Evolutionary conservation across 2,113 vertebrate species (phyloP).

Genomic region (Promerops cafer): DNA sequence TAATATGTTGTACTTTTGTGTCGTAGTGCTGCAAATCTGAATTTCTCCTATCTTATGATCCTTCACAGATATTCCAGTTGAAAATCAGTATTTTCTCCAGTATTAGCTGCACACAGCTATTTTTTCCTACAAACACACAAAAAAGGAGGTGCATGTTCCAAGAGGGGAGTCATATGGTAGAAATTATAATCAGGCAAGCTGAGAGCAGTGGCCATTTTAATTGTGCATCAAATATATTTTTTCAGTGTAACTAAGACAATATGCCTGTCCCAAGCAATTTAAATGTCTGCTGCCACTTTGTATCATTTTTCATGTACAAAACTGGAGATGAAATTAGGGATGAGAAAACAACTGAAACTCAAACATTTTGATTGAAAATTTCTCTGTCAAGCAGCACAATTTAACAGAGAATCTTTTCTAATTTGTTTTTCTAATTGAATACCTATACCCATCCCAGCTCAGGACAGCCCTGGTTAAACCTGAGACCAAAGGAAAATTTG

Average conservation of each 20-base stretch:
- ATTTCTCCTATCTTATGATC: background rate
- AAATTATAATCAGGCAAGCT: conserved; percentile 27
- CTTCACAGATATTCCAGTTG: background rate
- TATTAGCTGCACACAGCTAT: background rate
- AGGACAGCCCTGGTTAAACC: background rate
- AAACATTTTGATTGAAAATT: background rate
- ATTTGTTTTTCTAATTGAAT: background rate
- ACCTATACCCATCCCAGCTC: background rate
- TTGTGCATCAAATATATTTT: background rate
- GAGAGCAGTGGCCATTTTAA: conserved; percentile 12
- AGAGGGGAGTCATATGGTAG: background rate
- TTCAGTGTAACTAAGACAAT: background rate
- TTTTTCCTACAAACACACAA: background rate
- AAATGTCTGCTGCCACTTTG: background rate
- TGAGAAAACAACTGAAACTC: background rate
- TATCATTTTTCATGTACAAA: background rate
- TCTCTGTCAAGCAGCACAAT: background rate
- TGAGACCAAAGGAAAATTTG: background rate
- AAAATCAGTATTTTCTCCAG: background rate
- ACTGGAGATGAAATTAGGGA: background rate
- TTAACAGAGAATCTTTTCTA: background rate
- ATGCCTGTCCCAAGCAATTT: background rate
- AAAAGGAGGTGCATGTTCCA: background rate
- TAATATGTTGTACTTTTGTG: background rate
- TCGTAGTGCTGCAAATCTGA: background rate